Base-by-base conservation (phyloP, 2,797 vertebrate species). In the Cetoscarus ocellatus region DNA sequence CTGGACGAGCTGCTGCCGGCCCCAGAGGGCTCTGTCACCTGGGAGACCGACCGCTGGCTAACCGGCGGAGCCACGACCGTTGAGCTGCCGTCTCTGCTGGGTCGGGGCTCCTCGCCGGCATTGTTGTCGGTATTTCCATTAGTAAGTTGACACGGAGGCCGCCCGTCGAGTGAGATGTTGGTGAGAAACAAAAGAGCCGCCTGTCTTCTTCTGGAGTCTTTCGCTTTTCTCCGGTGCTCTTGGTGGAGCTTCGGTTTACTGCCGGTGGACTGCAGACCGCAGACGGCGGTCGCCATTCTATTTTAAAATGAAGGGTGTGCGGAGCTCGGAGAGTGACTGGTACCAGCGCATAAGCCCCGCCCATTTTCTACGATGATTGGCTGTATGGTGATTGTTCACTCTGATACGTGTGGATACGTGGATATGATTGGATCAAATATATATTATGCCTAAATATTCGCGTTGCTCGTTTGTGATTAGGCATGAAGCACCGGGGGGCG, bases 161-260 rank as follows among this genome's bases (percentile, higher is more conserved):
- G 94, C 3, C 97, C 97, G 82, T 98, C 96, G 75, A 98, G 90
- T 1, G 97, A 98, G 84, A 98, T 98, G 67, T 98, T 98, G 51
- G 87, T 98, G 50, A 98, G 95, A 83, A 98, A 98, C 77, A 96
- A 91, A 10, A 98, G 91, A 8, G 97, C 97, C 61, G 97, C 97
- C 87, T 97, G 96, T 53, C 97, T 91, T 61, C 96, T 92, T 10
- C 93, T 92, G 3, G 96, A 96, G 65, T 98, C 97, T 14, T 93
- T 95, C 27, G 81, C 86, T 86, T 89, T 94, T 43, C 89, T 77
- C 9, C 91, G 79, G 6, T 85, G 87, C 43, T 94, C 95, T 60
- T 91, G 90, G 57, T 86, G 84, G 3, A 70, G 70, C 77, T 88
- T 94, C 2, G 90, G 40, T 75, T 92, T 90, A 10, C 78, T 77